Percentiles rank a stretch among this genome's conserved stretches.
These are phyloP conservation scores for Galeruca laticollis DNA, from an alignment of 2,888 invertebrate genomes.

Conservation along the genomic window DNA sequence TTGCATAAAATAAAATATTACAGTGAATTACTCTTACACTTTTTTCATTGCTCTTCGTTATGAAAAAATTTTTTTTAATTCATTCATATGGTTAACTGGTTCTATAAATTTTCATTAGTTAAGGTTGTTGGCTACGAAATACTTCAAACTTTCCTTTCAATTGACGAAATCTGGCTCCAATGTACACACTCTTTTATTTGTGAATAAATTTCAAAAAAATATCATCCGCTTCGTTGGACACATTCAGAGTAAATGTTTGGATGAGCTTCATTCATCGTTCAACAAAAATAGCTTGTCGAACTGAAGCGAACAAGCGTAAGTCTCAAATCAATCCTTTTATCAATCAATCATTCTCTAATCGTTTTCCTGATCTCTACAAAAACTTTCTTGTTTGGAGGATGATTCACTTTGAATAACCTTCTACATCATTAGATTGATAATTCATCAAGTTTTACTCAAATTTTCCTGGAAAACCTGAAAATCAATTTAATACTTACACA, in stretches of 20 bases:
- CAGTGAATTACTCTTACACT: too few relatives aligned
- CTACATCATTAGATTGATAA: slow-evolving; percentile 9
- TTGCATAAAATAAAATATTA: too few relatives aligned
- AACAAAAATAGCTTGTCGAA: neutral
- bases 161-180: neutral
- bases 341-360: slow-evolving; percentile 32
- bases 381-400: slow-evolving; percentile 29
- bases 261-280: neutral
- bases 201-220: neutral
- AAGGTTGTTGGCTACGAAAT: neutral
- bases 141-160: neutral
- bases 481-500: too few relatives aligned
- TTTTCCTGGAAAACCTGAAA: neutral
- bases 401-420: slow-evolving; percentile 19
- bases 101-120: too few relatives aligned
- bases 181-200: neutral
- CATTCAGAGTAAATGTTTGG: neutral
- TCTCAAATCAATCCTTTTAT: slow-evolving; percentile 11
- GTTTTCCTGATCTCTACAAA: slow-evolving; percentile 23
- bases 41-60: too few relatives aligned
- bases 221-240: neutral
- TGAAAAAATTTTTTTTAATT: too few relatives aligned
- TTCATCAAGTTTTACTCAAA: neutral
- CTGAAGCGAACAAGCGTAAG: neutral
- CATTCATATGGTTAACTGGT: too few relatives aligned